Percentiles rank a stretch among this genome's conserved stretches.
phyloP scores from a whole-genome alignment of 2,113 vertebrate species.

The Malurus alboscapulatus region DNA sequence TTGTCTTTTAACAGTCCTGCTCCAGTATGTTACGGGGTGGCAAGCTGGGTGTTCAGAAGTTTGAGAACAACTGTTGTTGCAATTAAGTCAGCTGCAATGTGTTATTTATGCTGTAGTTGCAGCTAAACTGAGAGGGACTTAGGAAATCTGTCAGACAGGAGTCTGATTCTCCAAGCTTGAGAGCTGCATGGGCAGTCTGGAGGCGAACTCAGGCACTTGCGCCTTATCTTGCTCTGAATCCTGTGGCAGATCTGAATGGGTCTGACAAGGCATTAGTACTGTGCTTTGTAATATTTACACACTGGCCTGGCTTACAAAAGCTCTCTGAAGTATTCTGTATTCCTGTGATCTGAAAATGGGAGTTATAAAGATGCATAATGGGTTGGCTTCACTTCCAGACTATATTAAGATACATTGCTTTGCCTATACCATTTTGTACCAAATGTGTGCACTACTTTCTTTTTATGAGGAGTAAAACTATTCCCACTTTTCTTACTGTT shows the following conservation, averaged over 20 bases:
- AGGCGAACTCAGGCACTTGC: not conserved
- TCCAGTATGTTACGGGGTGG: not conserved
- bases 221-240: not conserved
- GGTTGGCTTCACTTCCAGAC: not conserved
- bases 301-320: not conserved
- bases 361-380: not conserved
- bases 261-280: not conserved
- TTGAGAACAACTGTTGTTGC: not conserved
- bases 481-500: not conserved
- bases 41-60: not conserved
- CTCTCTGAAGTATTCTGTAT: not conserved
- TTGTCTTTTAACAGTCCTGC: not conserved
- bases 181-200: not conserved
- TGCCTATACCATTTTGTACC: not conserved
- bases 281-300: not conserved
- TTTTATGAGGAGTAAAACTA: not conserved
- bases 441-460: not conserved
- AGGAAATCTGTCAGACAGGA: not conserved
- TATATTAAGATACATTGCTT: not conserved
- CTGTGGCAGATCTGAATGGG: rapidly evolving
- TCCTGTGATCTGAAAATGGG: not conserved
- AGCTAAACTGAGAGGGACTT: not conserved
- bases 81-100: not conserved
- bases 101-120: not conserved
- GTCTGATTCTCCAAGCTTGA: not conserved